Evolutionary conservation across 2,888 invertebrate genomes (phyloP), one percentile per base, ranked within the genome.

Genomic region (Synanthedon andrenaeformis): DNA sequence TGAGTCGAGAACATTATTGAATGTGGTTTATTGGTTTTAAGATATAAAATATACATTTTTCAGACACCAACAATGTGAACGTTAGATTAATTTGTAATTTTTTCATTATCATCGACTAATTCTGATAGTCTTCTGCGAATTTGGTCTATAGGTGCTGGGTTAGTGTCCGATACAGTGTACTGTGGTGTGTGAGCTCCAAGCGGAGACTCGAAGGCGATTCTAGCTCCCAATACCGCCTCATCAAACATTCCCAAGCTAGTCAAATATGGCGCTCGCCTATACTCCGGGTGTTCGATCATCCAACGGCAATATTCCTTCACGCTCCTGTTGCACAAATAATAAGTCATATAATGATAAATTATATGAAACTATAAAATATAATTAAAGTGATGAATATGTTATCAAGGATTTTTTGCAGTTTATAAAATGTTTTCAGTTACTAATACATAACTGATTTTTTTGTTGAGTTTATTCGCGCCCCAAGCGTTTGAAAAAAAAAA

Each of bases 291-390:
- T 2, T 88, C 81, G 42, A 87, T 82, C 74, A 90, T 83, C 84
- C 89, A 89, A 54, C 89, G 84, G 58, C 88, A 88, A 60, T 89
- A 91, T 54, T 89, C 89, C 62, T 86, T 86, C 0, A 90, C 90
- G 52, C 90, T 90, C 62, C 90, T 90, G 72, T 4, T 67, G 60
- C 49, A 52, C 54, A 56, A 57, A 52, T 53, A 51, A 35, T 35
- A 35, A 35, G 10, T 35, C 28, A 28, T 28, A 28, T 28, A 28
- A 51, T 53, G 53, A 56, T 28, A 19, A 42, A n/a, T 41, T 45
- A 13, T 41, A 41, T 12, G 2, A 11, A 6, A 8, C 41, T 17
- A 6, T 14, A 51, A 12, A 41, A 13, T 35, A 23, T 17, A 17
- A 2, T 17, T 17, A 17, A n/a, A n/a, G 17, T 17, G 17, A 17